phyloP scores from a whole-genome alignment of 2,888 invertebrate genomes.

The Drosophila diplacantha region DNA sequence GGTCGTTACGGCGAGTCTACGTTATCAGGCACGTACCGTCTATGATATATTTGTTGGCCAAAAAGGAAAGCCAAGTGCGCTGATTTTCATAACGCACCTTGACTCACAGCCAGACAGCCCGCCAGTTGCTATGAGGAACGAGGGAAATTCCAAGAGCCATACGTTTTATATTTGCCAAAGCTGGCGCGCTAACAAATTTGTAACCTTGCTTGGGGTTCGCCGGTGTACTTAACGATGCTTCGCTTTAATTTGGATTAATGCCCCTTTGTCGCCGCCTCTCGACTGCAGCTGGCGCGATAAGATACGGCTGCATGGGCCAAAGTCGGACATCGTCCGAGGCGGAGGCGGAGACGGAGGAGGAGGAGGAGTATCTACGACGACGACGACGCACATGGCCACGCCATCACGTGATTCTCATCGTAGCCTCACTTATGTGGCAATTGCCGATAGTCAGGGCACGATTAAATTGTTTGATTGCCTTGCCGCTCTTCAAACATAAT shows the following conservation, averaged over 20 bases:
- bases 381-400: conserved; percentile 28
- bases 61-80: conserved; percentile 3
- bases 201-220: conserved; percentile 32
- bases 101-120: not conserved
- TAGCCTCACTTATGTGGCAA: conserved; percentile 49
- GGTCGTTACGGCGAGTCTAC: conserved; percentile 7
- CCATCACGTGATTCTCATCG: conserved; percentile 53
- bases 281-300: conserved; percentile 27
- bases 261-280: conserved; percentile 13
- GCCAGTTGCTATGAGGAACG: conserved; percentile 27
- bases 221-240: conserved; percentile 16
- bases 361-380: not conserved
- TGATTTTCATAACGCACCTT: conserved; percentile 4
- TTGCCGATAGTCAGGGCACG: conserved; percentile 51
- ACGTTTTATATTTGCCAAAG: conserved; percentile 3
- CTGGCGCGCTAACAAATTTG: not conserved
- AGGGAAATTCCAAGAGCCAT: conserved; percentile 8
- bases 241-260: conserved; percentile 38
- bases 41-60: conserved; percentile 10
- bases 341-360: not conserved
- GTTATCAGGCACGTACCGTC: conserved; percentile 17
- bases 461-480: conserved; percentile 61
- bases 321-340: conserved; percentile 25
- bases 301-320: conserved; percentile 33
- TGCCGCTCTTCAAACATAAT: conserved; percentile 47